Evolutionary conservation across 2,888 invertebrate genomes (phyloP).

Genomic region (Nineta flava): DNA sequence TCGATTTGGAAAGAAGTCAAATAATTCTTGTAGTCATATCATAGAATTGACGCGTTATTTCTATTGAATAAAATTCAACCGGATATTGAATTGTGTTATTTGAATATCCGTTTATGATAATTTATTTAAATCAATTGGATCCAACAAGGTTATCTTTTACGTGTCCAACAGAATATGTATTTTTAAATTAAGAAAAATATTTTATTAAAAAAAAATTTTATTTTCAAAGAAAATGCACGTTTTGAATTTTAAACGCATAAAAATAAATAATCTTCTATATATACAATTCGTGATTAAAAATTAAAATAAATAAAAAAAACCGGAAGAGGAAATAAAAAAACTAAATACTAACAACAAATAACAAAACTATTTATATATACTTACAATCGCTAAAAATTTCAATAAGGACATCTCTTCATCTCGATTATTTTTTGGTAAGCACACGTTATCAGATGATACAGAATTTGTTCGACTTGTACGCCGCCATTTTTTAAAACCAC

Average conservation of each 20-base stretch:
- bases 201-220: neutral
- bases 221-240: neutral
- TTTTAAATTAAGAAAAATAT: neutral
- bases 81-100: neutral
- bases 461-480: slow-evolving; percentile 9
- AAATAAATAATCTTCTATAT: neutral
- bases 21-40: too few relatives aligned
- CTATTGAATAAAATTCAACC: too few relatives aligned
- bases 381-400: slow-evolving; percentile 68
- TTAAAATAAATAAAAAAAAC: slow-evolving; percentile 8
- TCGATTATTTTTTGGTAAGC: slow-evolving; percentile 11
- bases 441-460: slow-evolving; percentile 14
- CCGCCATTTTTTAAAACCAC: slow-evolving; percentile 24
- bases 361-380: slow-evolving; percentile 22
- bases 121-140: neutral
- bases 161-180: neutral
- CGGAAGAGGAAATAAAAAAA: too few relatives aligned
- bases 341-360: too few relatives aligned
- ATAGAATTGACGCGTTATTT: too few relatives aligned
- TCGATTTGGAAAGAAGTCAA: too few relatives aligned
- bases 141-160: neutral
- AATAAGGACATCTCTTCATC: slow-evolving; percentile 36
- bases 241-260: neutral
- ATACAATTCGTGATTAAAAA: slow-evolving; percentile 9
- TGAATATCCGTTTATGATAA: neutral